These are phyloP conservation scores for Phainopepla nitens DNA, from an alignment of 2,113 vertebrate genomes.

Conservation along the genomic window DNA sequence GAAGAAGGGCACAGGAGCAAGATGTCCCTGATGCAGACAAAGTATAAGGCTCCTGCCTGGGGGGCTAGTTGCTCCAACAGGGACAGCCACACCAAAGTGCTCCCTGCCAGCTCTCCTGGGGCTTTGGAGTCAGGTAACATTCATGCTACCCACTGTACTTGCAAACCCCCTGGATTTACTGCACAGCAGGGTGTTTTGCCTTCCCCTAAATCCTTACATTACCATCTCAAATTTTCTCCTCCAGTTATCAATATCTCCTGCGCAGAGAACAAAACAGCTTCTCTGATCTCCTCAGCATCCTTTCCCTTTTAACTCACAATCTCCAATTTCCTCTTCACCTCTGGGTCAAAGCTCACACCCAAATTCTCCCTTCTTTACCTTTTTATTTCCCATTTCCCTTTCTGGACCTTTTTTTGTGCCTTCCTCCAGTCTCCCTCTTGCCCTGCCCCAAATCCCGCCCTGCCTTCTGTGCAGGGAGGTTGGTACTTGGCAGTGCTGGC, in stretches of 20 bases:
- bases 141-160: background rate
- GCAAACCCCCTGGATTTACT: background rate
- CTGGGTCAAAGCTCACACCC: background rate
- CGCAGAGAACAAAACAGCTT: background rate
- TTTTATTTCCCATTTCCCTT: background rate
- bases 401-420: background rate
- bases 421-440: background rate
- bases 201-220: background rate
- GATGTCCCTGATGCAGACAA: accelerated
- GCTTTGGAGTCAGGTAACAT: background rate
- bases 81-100: background rate
- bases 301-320: background rate
- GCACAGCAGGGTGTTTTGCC: background rate
- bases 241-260: background rate
- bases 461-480: background rate
- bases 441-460: background rate
- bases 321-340: background rate
- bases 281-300: background rate
- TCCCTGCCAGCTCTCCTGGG: background rate
- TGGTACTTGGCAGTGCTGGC: background rate
- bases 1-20: background rate
- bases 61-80: background rate
- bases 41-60: background rate
- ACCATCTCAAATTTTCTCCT: background rate
- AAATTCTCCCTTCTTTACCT: background rate